Evolutionary conservation across 2,797 vertebrate genomes (phyloP).

Genomic region (Meriones psammophilus): DNA sequence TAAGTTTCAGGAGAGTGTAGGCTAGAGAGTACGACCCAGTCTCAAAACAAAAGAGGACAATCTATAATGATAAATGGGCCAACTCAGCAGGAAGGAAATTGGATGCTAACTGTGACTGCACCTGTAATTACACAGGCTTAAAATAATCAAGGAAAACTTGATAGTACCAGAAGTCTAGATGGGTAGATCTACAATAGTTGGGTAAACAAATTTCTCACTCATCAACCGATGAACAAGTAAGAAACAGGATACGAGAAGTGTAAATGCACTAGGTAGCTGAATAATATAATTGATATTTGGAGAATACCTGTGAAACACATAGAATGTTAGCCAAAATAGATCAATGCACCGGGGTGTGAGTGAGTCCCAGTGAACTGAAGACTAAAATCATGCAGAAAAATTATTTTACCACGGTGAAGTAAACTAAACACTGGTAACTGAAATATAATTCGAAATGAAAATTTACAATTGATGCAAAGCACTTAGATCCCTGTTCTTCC

Average conservation of each 20-base stretch:
- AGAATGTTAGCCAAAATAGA: constrained; percentile 48
- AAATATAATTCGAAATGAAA: constrained; percentile 41
- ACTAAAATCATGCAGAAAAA: constrained; percentile 33
- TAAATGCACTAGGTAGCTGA: neutral
- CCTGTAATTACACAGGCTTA: constrained; percentile 2
- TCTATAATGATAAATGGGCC: constrained; percentile 50
- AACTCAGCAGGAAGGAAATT: neutral
- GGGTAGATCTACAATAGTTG: neutral
- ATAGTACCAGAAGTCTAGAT: constrained; percentile 4
- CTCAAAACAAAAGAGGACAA: constrained; percentile 33
- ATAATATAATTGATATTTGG: constrained; percentile 42
- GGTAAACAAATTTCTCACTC: constrained; percentile 1
- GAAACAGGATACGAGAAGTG: constrained; percentile 26
- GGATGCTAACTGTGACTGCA: constrained; percentile 14
- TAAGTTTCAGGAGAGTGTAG: neutral
- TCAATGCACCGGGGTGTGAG: neutral
- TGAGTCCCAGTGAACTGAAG: constrained; percentile 1
- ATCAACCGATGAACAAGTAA: constrained; percentile 35
- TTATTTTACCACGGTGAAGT: constrained; percentile 37
- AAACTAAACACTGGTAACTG: constrained; percentile 50
- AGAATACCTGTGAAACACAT: constrained; percentile 29
- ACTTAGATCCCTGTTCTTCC: constrained; percentile 30
- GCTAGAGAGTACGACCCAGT: neutral
- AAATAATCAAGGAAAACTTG: constrained; percentile 43
- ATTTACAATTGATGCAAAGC: constrained; percentile 4